Evolutionary conservation across 2,113 vertebrate genomes (phyloP).

Genomic region (Mastomys coucha): DNA sequence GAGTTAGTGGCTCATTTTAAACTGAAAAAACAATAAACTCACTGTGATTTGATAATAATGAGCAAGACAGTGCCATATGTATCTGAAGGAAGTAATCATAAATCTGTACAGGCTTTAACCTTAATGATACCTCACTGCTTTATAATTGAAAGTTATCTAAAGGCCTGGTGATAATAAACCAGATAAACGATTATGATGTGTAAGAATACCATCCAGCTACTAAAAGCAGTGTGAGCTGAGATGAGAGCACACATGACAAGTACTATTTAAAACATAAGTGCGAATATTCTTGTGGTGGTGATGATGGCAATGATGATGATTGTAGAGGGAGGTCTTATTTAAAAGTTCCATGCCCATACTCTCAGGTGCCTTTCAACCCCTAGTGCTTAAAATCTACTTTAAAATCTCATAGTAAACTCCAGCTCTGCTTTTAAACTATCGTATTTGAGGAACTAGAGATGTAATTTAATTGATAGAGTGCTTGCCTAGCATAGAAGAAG

Average conservation of each 20-base stretch:
- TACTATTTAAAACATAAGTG: neutral
- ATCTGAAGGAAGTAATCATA: slow-evolving; percentile 5
- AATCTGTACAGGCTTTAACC: neutral
- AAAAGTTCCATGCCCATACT: neutral
- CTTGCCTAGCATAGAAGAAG: neutral
- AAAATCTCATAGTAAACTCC: neutral
- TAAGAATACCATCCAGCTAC: neutral
- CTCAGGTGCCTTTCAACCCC: too few relatives aligned
- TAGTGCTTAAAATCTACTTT: neutral
- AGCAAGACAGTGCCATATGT: neutral
- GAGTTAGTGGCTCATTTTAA: slow-evolving; percentile 2
- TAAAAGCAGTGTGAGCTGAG: neutral
- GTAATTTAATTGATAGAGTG: neutral
- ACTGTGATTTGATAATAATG: neutral
- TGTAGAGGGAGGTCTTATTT: neutral
- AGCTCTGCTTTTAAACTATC: neutral
- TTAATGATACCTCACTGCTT: slow-evolving; percentile 4
- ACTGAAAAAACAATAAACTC: slow-evolving; percentile 40
- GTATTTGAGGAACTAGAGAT: neutral
- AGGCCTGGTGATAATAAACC: neutral
- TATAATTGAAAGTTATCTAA: slow-evolving; percentile 42
- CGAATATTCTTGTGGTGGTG: neutral
- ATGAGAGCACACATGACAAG: neutral
- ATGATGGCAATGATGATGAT: neutral
- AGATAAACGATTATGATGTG: neutral